Evolutionary conservation across 2,113 vertebrate species (phyloP).

Genomic region (Gymnarchus niloticus): DNA sequence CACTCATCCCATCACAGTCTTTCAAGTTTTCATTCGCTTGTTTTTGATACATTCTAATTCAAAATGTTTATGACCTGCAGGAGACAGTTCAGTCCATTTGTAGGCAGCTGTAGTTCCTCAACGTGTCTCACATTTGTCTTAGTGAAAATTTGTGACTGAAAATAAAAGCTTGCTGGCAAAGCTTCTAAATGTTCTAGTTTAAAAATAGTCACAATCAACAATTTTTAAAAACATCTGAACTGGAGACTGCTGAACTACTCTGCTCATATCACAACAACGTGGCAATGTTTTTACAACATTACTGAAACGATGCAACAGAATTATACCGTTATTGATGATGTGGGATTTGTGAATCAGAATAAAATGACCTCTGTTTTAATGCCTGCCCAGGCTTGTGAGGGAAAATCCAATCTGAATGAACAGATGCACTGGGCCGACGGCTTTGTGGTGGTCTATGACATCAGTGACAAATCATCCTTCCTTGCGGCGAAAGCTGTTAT

Average conservation of each 20-base stretch:
- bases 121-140: background rate
- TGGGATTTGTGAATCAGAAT: background rate
- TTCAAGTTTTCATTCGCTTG: background rate
- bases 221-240: background rate
- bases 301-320: background rate
- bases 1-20: background rate
- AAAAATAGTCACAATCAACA: too few species aligned
- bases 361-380: background rate
- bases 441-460: slow-evolving; percentile 81
- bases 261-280: background rate
- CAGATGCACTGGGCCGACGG: slow-evolving; percentile 81
- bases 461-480: slow-evolving; percentile 77
- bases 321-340: background rate
- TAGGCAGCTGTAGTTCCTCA: background rate
- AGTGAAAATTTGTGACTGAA: background rate
- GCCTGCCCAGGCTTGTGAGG: slow-evolving; percentile 54
- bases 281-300: too few species aligned
- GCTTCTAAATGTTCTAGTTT: background rate
- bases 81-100: background rate
- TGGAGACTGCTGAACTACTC: background rate
- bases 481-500: slow-evolving; percentile 72
- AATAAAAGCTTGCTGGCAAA: background rate
- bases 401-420: slow-evolving; percentile 61
- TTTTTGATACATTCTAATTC: background rate
- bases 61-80: too few species aligned